Evolutionary conservation across 2,113 vertebrate genomes (phyloP).

Genomic region (Andinoacara biseriatus): DNA sequence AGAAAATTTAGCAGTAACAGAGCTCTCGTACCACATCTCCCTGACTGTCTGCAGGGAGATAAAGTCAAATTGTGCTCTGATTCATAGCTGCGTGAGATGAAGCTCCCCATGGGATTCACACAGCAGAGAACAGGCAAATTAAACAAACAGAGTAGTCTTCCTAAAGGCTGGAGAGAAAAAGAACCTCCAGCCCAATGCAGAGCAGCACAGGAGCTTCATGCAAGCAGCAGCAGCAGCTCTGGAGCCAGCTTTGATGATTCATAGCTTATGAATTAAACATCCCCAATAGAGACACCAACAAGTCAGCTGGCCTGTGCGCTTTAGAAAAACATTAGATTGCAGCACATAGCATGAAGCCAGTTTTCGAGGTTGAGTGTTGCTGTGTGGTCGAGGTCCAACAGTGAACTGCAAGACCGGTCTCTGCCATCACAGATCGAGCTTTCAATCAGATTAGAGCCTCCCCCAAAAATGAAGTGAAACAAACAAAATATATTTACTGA

Average conservation of each 20-base stretch:
- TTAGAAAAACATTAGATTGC: slow-evolving; percentile 23
- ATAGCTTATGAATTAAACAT: slow-evolving; percentile 68
- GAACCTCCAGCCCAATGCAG: slow-evolving; percentile 23
- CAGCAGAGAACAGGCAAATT: slow-evolving; percentile 30
- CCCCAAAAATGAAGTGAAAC: slow-evolving; percentile 2
- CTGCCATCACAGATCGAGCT: slow-evolving; percentile 49
- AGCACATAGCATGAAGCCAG: slow-evolving; percentile 26
- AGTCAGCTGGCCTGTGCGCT: slow-evolving; percentile 41
- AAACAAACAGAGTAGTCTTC: slow-evolving; percentile 46
- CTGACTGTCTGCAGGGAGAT: slow-evolving; percentile 31
- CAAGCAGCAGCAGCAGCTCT: slow-evolving; percentile 7
- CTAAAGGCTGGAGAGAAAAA: slow-evolving; percentile 34
- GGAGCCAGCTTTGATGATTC: slow-evolving; percentile 60
- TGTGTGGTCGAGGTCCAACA: not conserved
- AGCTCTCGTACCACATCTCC: slow-evolving; percentile 20
- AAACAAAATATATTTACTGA: not conserved
- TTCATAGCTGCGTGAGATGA: slow-evolving; percentile 42
- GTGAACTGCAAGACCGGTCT: slow-evolving; percentile 15
- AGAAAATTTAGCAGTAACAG: slow-evolving; percentile 25
- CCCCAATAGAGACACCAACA: slow-evolving; percentile 29
- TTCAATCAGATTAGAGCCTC: slow-evolving; percentile 43
- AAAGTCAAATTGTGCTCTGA: slow-evolving; percentile 46
- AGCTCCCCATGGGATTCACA: slow-evolving; percentile 47
- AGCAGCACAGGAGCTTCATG: slow-evolving; percentile 36
- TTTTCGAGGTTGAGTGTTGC: not conserved